Conservation (phyloP, 2,797 vertebrate species). For the Psittacula derbiana region DNA sequence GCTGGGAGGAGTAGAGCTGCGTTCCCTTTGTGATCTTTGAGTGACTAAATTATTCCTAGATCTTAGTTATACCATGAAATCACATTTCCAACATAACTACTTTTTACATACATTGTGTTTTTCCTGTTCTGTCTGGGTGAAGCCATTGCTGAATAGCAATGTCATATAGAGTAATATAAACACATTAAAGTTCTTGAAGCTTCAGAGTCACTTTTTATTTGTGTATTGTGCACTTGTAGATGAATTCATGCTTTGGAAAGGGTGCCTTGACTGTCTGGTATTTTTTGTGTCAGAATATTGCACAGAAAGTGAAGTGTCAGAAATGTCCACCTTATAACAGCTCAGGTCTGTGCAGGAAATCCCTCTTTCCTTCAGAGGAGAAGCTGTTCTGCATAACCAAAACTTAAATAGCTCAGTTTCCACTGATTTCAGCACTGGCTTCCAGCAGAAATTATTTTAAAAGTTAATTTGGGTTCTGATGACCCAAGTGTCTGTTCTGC, state of each 20-base stretch:
- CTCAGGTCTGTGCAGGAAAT: not conserved
- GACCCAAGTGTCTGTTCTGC: not conserved
- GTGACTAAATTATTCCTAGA: constrained; percentile 45
- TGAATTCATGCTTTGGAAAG: not conserved
- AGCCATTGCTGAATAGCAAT: not conserved
- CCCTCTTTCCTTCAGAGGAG: not conserved
- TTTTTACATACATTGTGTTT: not conserved
- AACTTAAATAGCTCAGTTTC: not conserved
- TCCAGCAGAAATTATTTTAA: not conserved
- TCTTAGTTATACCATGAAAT: not conserved
- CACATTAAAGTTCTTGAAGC: not conserved
- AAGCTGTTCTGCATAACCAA: not conserved
- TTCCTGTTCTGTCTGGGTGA: not conserved
- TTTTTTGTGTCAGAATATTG: not conserved
- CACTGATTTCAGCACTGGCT: not conserved
- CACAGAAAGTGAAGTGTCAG: not conserved
- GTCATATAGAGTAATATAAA: not conserved
- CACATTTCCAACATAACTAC: not conserved
- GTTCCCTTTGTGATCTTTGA: constrained; percentile 9
- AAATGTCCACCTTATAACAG: not conserved
- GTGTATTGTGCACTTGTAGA: rapidly evolving
- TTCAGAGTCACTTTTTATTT: not conserved
- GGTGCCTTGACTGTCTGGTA: not conserved
- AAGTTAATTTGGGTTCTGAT: not conserved
- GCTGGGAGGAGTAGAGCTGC: not conserved